A percentile compares a stretch with the other conserved stretches of the same genome.
phyloP scores from a whole-genome alignment of 2,888 invertebrate species.

The Oscheius onirici region DNA sequence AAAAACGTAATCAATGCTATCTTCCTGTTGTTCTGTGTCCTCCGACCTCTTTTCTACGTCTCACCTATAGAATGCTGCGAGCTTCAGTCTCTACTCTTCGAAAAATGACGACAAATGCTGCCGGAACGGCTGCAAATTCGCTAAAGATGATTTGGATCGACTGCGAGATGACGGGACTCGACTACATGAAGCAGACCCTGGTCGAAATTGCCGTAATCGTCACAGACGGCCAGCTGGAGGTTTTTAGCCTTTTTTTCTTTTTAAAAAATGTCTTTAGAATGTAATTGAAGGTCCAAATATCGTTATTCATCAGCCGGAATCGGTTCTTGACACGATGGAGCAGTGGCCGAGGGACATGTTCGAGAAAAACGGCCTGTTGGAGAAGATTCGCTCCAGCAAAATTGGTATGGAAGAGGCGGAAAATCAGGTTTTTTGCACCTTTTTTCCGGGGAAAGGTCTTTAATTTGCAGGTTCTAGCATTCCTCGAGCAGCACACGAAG shows the following conservation, averaged over 20 bases:
- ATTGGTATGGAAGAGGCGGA: constrained; percentile 45
- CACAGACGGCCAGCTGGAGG: constrained; percentile 78
- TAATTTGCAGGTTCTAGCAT: constrained; percentile 77
- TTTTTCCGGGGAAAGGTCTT: no score
- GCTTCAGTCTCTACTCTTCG: constrained; percentile 22
- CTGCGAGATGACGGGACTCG: constrained; percentile 85
- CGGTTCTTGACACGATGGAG: constrained; percentile 82
- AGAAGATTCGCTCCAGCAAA: constrained; percentile 75
- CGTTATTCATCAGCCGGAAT: constrained; percentile 82
- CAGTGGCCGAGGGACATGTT: constrained; percentile 87
- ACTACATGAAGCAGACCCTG: constrained; percentile 80
- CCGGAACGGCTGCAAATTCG: no score
- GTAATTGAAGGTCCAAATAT: constrained; percentile 76
- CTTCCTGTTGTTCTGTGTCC: neutral
- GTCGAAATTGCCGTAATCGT: constrained; percentile 89
- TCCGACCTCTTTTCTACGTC: neutral
- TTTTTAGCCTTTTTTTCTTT: constrained; percentile 27
- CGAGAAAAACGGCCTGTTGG: constrained; percentile 84
- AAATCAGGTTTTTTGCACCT: neutral
- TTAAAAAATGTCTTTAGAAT: constrained; percentile 29
- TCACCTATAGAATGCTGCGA: constrained; percentile 17
- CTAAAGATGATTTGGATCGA: constrained; percentile 56
- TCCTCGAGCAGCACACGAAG: constrained; percentile 78
- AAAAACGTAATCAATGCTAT: no score
- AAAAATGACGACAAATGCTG: constrained; percentile 1